Base-by-base conservation (phyloP, 2,797 vertebrate genomes). In the Chelidonichthys spinosus region DNA sequence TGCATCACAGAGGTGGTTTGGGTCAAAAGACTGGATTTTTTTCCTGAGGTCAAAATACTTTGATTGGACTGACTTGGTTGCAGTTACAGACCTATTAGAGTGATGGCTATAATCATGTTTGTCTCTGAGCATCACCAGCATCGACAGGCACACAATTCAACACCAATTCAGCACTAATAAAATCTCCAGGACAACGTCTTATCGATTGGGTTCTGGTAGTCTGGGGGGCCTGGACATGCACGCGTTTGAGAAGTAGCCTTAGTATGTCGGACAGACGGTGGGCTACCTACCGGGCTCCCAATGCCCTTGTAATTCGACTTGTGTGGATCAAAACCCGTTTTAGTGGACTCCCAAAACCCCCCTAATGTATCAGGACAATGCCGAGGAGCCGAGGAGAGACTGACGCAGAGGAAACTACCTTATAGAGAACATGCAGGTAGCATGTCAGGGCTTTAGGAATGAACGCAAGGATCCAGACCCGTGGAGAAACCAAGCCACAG, bases 281-380 rank as follows among this genome's bases (percentile, higher is more conserved):
- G 60, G 10, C 17, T 59, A 67, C 74, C 17, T 59, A 67, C 74
- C 15, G 82, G 85, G 70, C 76, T 87, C 83, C 85, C 70, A 55
- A 82, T 93, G 91, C 79, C 92, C 92, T 93, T 93, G 92, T 87
- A 84, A 88, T 89, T 89, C 78, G 81, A 77, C 87, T 87, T 77
- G 61, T 76, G 71, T 78, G 74, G 65, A 76, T 88, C 75, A 79
- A 75, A 82, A 32, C 63, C 25, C 64, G 42, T 80, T 83, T 82
- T 35, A 74, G 72, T 71, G 82, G 80, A 79, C 74, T 73, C 65
- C 72, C 66, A 66, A 79, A 83, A 58, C 54, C 49, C 35, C 43
- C 47, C 49, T 37, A 39, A 74, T 82, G 69, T 79, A 77, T 42
- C 69, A 36, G 40, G 43, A 74, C 42, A 68, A 79, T 54, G 72